phyloP scores from a whole-genome alignment of 2,797 vertebrate genomes.

The Pseudotriccus pelzelni region DNA sequence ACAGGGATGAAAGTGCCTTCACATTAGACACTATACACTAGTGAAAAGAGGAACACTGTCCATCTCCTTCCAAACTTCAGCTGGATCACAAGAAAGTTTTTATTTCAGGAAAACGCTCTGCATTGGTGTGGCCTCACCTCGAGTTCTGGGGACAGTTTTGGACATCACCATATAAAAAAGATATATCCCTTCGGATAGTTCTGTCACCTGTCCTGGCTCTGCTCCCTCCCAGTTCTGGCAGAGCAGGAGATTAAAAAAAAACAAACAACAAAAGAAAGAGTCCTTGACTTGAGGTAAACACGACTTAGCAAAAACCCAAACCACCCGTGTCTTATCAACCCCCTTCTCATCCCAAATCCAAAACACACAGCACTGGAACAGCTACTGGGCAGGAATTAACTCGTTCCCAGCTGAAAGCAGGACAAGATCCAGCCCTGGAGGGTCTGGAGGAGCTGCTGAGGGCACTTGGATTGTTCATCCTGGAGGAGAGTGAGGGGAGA shows the following conservation, averaged over 20 bases:
- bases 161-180: neutral
- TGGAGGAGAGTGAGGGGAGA: no score
- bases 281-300: neutral
- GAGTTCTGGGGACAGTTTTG: neutral
- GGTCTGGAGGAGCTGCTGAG: neutral
- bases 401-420: neutral
- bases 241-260: neutral
- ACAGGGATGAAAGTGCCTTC: no score
- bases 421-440: neutral
- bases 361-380: neutral
- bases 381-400: neutral
- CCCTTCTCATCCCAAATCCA: neutral
- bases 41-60: no score
- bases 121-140: neutral
- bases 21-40: no score
- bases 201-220: neutral
- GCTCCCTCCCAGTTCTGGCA: neutral
- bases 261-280: no score
- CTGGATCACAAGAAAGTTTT: no score
- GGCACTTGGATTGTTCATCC: neutral
- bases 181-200: neutral
- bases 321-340: neutral
- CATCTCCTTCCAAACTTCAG: no score
- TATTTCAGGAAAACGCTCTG: no score
- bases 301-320: neutral